phyloP scores from a whole-genome alignment of 2,888 invertebrate genomes.

The Ormyrus labotus region DNA sequence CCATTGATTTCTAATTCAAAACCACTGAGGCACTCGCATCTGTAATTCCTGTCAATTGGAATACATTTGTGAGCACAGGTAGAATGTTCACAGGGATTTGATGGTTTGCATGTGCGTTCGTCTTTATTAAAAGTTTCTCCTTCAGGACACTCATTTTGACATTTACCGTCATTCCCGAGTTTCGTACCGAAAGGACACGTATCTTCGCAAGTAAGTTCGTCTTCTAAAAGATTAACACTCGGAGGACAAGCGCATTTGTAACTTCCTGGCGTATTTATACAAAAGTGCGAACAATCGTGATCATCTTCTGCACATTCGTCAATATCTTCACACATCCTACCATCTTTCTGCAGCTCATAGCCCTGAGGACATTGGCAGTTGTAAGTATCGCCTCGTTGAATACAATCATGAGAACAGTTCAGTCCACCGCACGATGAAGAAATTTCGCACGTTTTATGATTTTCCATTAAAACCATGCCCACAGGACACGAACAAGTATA shows the following conservation, averaged over 20 bases:
- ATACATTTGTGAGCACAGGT: conserved; percentile 69
- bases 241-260: conserved; percentile 71
- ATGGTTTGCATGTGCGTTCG: conserved; percentile 60
- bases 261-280: conserved; percentile 69
- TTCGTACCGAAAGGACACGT: conserved; percentile 62
- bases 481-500: conserved; percentile 77
- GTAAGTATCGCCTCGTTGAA: conserved; percentile 76
- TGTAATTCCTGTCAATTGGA: conserved; percentile 71
- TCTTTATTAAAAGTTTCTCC: conserved; percentile 77
- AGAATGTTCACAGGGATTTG: conserved; percentile 60
- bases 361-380: conserved; percentile 78
- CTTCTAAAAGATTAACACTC: conserved; percentile 66
- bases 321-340: conserved; percentile 70
- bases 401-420: conserved; percentile 76
- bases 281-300: conserved; percentile 75
- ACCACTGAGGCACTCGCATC: conserved; percentile 75
- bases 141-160: conserved; percentile 77
- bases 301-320: conserved; percentile 73
- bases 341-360: conserved; percentile 74
- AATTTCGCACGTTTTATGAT: conserved; percentile 60
- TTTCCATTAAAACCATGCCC: conserved; percentile 67
- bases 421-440: conserved; percentile 61
- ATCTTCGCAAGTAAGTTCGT: conserved; percentile 71
- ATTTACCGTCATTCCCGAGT: conserved; percentile 63
- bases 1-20: conserved; percentile 67